phyloP scores from a whole-genome alignment of 2,888 invertebrate species.

The Acronicta leporina region DNA sequence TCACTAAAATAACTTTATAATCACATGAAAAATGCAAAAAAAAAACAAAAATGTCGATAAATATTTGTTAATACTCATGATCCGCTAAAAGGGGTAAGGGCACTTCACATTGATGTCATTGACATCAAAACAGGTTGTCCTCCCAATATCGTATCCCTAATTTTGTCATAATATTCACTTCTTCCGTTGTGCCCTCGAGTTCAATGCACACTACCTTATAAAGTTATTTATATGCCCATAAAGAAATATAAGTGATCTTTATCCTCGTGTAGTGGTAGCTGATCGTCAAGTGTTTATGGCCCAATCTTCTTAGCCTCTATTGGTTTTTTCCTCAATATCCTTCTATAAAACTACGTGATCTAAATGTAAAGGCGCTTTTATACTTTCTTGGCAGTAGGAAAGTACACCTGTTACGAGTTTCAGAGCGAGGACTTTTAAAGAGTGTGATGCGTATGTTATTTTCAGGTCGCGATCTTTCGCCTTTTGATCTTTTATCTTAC shows the following conservation, averaged over 20 bases:
- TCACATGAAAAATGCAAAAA: no score
- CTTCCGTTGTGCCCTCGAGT: background rate
- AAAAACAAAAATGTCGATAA: no score
- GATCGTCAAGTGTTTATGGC: conserved; percentile 42
- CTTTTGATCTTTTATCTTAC: background rate
- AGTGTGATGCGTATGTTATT: background rate
- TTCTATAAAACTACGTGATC: conserved; percentile 23
- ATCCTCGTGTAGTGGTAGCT: conserved; percentile 25
- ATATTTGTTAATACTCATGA: background rate
- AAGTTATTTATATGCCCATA: conserved; percentile 22
- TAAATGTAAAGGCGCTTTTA: conserved; percentile 14
- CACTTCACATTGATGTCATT: background rate
- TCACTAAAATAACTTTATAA: no score
- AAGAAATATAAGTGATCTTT: conserved; percentile 31
- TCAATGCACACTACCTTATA: conserved; percentile 3
- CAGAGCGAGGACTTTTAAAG: background rate
- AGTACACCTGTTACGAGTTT: conserved; percentile 6
- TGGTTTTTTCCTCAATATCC: conserved; percentile 36
- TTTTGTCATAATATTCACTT: background rate
- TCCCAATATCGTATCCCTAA: conserved; percentile 2
- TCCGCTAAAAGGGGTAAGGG: background rate
- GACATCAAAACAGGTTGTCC: background rate
- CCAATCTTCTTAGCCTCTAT: conserved; percentile 22
- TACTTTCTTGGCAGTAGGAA: conserved; percentile 9
- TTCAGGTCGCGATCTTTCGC: background rate